A percentile compares a stretch with the other conserved stretches of the same genome.
Evolutionary conservation across 2,888 invertebrate genomes (phyloP).

Genomic region (Auanema freiburgensis): DNA sequence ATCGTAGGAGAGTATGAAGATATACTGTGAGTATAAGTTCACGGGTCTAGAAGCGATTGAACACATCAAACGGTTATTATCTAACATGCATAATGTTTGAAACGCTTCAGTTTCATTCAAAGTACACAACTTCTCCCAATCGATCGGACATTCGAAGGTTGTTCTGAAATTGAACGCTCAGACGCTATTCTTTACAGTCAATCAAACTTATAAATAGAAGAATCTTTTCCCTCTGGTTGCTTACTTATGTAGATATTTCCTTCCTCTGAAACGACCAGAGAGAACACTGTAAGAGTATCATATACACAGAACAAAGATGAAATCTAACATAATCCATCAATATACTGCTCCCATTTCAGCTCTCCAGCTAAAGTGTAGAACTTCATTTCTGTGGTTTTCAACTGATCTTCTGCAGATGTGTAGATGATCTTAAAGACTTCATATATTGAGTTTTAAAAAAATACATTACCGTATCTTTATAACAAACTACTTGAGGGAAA

Average conservation of each 20-base stretch:
- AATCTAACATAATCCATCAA: slow-evolving; percentile 57
- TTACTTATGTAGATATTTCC: slow-evolving; percentile 60
- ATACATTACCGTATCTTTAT: slow-evolving; percentile 48
- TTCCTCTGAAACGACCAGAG: slow-evolving; percentile 38
- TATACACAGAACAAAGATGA: not conserved
- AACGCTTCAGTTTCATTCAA: slow-evolving; percentile 31
- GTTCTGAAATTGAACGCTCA: slow-evolving; percentile 35
- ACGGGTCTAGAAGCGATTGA: slow-evolving; percentile 44
- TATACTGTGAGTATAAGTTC: slow-evolving; percentile 55
- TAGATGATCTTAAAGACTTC: slow-evolving; percentile 51
- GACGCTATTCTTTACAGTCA: slow-evolving; percentile 9
- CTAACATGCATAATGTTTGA: slow-evolving; percentile 44
- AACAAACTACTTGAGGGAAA: slow-evolving; percentile 55
- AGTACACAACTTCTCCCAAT: slow-evolving; percentile 53
- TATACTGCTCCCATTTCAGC: slow-evolving; percentile 54
- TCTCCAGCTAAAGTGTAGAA: slow-evolving; percentile 45
- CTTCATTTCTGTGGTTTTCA: slow-evolving; percentile 47
- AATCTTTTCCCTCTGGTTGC: slow-evolving; percentile 31
- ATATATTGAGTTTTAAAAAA: not conserved
- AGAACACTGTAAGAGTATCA: slow-evolving; percentile 27
- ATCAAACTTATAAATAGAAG: slow-evolving; percentile 49
- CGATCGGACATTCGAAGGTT: slow-evolving; percentile 54
- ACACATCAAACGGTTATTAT: slow-evolving; percentile 50
- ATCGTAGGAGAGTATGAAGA: slow-evolving; percentile 1
- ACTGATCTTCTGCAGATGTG: slow-evolving; percentile 49